A percentile compares a stretch with the other conserved stretches of the same genome.
phyloP scores from a whole-genome alignment of 2,797 vertebrate species.

The Rachycentron canadum region DNA sequence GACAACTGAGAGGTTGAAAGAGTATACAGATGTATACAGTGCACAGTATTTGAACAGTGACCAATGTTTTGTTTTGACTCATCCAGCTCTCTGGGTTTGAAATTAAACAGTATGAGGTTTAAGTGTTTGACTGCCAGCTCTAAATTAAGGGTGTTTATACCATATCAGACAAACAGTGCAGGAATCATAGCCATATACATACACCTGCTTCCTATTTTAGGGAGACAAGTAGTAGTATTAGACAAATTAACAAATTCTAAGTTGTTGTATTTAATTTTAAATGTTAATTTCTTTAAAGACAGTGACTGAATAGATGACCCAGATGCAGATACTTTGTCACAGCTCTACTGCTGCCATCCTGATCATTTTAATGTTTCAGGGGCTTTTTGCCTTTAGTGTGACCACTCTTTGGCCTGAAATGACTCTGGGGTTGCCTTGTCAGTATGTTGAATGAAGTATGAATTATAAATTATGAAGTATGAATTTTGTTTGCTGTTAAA shows the following conservation, averaged over 20 bases:
- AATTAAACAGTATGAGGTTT: background rate
- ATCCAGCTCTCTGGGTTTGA: background rate
- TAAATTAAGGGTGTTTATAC: constrained; percentile 12
- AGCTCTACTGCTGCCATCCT: background rate
- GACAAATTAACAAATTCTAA: background rate
- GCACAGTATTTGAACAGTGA: constrained; percentile 15
- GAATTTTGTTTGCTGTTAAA: too few relatives aligned
- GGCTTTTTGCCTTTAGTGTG: background rate
- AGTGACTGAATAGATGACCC: background rate
- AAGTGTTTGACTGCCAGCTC: background rate
- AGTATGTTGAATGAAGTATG: too few relatives aligned
- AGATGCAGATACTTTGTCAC: background rate
- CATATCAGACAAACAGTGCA: background rate
- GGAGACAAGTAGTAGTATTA: too few relatives aligned
- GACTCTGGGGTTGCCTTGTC: too few relatives aligned
- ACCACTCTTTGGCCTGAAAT: too few relatives aligned
- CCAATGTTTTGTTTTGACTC: constrained; percentile 9
- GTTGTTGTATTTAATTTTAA: background rate
- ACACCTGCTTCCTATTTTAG: background rate
- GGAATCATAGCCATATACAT: background rate
- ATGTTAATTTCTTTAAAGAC: background rate
- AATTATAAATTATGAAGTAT: too few relatives aligned
- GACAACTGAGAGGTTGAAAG: constrained; percentile 16
- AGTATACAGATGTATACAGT: constrained; percentile 10
- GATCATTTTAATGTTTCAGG: background rate